These are phyloP conservation scores for Polydrusus cervinus DNA, from an alignment of 2,888 invertebrate genomes.

Conservation along the genomic window DNA sequence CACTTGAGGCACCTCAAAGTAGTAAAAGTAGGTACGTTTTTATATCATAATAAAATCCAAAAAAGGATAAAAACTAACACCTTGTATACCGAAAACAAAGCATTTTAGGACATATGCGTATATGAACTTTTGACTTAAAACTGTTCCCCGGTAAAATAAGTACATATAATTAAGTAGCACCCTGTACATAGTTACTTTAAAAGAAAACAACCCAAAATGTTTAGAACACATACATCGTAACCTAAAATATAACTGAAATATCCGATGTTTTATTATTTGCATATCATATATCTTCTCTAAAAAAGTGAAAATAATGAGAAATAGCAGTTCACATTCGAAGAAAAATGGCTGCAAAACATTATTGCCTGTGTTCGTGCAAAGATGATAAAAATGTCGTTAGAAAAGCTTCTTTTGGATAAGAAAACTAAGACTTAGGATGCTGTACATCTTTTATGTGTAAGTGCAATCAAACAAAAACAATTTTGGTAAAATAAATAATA, in stretches of 20 bases:
- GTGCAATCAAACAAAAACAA: not conserved
- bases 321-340: constrained; percentile 1
- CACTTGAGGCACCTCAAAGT: no score
- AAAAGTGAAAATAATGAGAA: constrained; percentile 21
- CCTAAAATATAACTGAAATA: constrained; percentile 6
- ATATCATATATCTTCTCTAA: constrained; percentile 7
- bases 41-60: no score
- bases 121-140: no score
- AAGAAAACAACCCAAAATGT: not conserved
- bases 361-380: not conserved
- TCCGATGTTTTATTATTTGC: constrained; percentile 23
- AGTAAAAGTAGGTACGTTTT: no score
- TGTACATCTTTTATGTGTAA: constrained; percentile 2
- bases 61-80: no score
- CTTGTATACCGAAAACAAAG: no score
- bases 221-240: not conserved
- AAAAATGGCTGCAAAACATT: constrained; percentile 14
- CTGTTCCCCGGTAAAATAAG: no score
- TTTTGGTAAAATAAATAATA: no score
- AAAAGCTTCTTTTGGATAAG: not conserved
- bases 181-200: not conserved
- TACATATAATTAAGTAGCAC: no score
- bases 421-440: not conserved
- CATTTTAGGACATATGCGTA: no score
- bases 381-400: constrained; percentile 14